Evolutionary conservation across 1,140 invertebrate species (phyloP).

Genomic region (Drosophila kanapiae): DNA sequence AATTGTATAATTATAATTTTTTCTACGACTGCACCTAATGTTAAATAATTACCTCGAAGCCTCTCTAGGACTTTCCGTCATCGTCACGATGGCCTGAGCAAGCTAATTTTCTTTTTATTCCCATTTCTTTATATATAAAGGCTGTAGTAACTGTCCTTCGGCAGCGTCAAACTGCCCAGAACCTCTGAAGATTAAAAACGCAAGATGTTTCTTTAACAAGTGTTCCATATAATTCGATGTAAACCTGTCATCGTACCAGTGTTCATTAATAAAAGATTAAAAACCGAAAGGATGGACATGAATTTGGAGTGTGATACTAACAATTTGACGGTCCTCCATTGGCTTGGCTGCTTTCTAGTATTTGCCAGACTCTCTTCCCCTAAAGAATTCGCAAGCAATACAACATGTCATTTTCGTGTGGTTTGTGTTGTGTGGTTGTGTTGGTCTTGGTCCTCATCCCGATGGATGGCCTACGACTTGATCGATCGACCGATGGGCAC

Average conservation of each 20-base stretch:
- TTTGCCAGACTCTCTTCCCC: constrained; percentile 12
- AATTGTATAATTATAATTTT: too few species aligned
- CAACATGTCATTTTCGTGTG: not conserved
- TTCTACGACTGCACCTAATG: too few species aligned
- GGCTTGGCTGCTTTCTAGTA: not conserved
- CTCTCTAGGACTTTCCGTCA: too few species aligned
- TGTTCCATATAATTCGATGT: too few species aligned
- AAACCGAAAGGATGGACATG: not conserved
- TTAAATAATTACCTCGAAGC: too few species aligned
- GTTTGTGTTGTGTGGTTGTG: not conserved
- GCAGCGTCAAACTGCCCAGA: too few species aligned
- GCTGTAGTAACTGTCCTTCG: too few species aligned
- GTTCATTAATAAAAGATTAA: not conserved
- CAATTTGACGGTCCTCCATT: constrained; percentile 19
- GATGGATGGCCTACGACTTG: not conserved
- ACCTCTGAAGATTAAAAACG: too few species aligned
- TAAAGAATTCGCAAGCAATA: constrained; percentile 27
- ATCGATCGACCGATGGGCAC: not conserved
- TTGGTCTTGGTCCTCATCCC: not conserved
- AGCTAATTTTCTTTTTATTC: too few species aligned
- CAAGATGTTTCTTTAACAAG: too few species aligned
- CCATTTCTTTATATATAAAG: too few species aligned
- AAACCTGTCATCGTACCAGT: constrained; percentile 4
- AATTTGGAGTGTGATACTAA: constrained; percentile 5
- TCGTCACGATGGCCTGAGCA: too few species aligned